phyloP scores from a whole-genome alignment of 2,113 vertebrate genomes.

The Rattus rattus region DNA sequence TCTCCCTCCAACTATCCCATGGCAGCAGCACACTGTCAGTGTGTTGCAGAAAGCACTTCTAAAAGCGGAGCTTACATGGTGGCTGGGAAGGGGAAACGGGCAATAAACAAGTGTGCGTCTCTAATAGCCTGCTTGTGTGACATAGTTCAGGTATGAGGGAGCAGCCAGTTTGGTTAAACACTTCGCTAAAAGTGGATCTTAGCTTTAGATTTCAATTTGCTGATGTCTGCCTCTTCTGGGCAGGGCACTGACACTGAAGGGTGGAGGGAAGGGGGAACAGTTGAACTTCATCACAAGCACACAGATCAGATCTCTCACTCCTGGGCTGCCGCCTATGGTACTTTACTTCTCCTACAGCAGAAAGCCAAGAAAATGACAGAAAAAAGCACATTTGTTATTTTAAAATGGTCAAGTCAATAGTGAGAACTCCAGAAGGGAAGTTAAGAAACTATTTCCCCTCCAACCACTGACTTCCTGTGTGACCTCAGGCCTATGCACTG shows the following conservation, averaged over 20 bases:
- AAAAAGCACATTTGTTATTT: constrained; percentile 16
- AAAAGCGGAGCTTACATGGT: neutral
- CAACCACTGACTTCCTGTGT: constrained; percentile 1
- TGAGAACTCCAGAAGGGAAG: constrained; percentile 47
- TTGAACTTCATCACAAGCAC: neutral
- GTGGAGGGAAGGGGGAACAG: neutral
- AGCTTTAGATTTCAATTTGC: constrained; percentile 55
- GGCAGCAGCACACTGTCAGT: constrained; percentile 1
- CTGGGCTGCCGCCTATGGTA: neutral
- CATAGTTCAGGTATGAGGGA: neutral
- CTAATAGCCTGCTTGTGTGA: neutral
- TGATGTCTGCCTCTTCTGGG: neutral
- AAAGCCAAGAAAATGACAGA: constrained; percentile 8
- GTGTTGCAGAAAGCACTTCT: neutral
- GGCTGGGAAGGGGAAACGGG: neutral
- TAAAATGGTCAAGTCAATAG: neutral
- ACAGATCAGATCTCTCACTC: neutral
- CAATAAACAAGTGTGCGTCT: neutral
- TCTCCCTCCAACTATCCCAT: neutral
- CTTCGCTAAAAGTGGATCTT: constrained; percentile 51
- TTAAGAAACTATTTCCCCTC: constrained; percentile 58
- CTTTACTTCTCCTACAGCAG: neutral
- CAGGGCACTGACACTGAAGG: neutral
- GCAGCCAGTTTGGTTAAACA: constrained; percentile 43
- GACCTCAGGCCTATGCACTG: neutral